These are phyloP conservation scores for Gavialis gangeticus DNA, from an alignment of 2,113 vertebrate species.

Conservation along the genomic window DNA sequence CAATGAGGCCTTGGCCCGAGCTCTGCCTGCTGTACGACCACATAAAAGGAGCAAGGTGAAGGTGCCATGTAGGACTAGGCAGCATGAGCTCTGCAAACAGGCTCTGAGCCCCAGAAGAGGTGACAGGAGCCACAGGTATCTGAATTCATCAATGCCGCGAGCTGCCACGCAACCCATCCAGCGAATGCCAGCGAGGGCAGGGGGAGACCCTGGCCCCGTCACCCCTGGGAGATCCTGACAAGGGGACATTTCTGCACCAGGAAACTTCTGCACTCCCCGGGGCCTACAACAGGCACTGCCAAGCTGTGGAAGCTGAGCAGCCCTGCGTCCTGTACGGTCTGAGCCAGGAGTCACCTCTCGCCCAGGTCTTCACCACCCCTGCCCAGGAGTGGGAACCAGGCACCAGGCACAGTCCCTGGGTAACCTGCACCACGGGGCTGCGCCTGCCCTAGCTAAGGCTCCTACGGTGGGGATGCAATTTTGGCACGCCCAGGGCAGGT, in stretches of 20 bases:
- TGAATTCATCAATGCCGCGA: not conserved
- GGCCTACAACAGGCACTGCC: not conserved
- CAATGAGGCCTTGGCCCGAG: not conserved
- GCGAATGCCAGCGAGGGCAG: not conserved
- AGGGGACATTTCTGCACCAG: not conserved
- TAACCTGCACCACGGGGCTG: too few relatives aligned
- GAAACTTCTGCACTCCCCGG: not conserved
- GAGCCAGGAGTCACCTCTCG: not conserved
- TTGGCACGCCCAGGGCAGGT: too few relatives aligned
- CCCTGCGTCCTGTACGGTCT: not conserved
- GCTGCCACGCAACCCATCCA: not conserved
- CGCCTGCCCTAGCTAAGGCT: too few relatives aligned
- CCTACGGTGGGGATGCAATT: too few relatives aligned
- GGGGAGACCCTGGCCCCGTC: not conserved
- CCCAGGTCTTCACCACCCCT: too few relatives aligned
- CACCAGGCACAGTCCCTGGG: too few relatives aligned
- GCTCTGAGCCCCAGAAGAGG: not conserved
- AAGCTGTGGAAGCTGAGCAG: too few relatives aligned
- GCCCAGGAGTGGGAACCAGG: too few relatives aligned
- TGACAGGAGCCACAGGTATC: not conserved
- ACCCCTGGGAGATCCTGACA: not conserved
- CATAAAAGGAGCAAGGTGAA: not conserved
- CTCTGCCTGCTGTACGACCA: too few relatives aligned
- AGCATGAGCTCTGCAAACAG: not conserved
- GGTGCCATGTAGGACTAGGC: not conserved